phyloP scores from a whole-genome alignment of 2,888 invertebrate species.

The Meteorus colon region DNA sequence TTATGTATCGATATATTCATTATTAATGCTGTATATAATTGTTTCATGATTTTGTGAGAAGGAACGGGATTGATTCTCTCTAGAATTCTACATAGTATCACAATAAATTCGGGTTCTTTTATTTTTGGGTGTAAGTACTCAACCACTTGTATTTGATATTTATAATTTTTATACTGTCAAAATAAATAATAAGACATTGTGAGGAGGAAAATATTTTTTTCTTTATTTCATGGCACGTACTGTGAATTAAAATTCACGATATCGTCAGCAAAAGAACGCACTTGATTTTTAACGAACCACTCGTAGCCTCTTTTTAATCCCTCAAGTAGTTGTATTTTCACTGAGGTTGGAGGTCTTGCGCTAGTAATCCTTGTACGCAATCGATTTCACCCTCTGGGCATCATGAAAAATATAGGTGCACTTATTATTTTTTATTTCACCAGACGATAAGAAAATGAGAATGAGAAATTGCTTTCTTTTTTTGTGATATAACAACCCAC shows the following conservation, averaged over 20 bases:
- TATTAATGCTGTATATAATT: neutral
- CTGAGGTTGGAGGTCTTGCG: conserved; percentile 20
- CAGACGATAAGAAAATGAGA: neutral
- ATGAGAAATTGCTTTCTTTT: neutral
- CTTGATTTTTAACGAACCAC: conserved; percentile 60
- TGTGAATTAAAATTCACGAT: conserved; percentile 60
- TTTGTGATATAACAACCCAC: neutral
- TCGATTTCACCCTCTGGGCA: conserved; percentile 36
- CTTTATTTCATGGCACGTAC: conserved; percentile 59
- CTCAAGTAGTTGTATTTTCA: conserved; percentile 28
- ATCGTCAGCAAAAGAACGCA: conserved; percentile 40
- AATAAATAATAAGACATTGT: conserved; percentile 7
- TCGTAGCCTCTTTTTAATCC: conserved; percentile 40
- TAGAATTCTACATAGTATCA: too few species aligned
- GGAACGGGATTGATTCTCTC: too few species aligned
- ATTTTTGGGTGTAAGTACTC: too few species aligned
- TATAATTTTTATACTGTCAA: neutral
- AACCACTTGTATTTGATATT: neutral
- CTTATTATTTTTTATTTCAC: conserved; percentile 5
- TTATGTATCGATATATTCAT: conserved; percentile 29
- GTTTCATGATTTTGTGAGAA: neutral
- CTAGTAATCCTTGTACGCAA: conserved; percentile 28
- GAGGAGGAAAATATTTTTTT: conserved; percentile 19
- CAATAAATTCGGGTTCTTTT: too few species aligned
- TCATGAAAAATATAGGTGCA: neutral